phyloP scores from a whole-genome alignment of 2,888 invertebrate species.

The Taenaris catops region DNA sequence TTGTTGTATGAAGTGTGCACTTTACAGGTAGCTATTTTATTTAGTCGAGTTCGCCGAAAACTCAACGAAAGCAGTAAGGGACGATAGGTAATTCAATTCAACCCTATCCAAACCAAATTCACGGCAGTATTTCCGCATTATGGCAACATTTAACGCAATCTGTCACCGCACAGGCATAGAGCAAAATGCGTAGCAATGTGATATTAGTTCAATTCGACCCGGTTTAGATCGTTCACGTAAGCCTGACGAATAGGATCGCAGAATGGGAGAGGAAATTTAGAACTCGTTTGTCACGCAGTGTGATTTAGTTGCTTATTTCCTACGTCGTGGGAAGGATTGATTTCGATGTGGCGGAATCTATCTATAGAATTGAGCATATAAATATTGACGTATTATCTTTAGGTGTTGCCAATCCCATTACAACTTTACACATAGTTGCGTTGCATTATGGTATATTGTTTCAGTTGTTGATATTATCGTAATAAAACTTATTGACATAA shows the following conservation, averaged over 20 bases:
- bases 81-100: conserved; percentile 2
- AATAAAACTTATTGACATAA: too few relatives aligned
- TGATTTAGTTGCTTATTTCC: conserved; percentile 24
- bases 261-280: conserved; percentile 30
- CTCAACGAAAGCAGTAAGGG: not conserved
- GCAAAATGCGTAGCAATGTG: conserved; percentile 17
- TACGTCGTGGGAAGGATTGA: conserved; percentile 8
- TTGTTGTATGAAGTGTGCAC: too few relatives aligned
- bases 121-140: conserved; percentile 6
- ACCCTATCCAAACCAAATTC: conserved; percentile 2
- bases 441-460: too few relatives aligned
- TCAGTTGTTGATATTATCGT: too few relatives aligned
- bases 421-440: too few relatives aligned
- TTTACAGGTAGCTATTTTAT: not conserved
- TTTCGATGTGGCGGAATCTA: conserved; percentile 11
- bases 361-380: conserved; percentile 1
- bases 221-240: conserved; percentile 32
- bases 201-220: conserved; percentile 25
- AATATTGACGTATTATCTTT: too few relatives aligned
- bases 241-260: conserved; percentile 37
- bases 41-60: too few relatives aligned
- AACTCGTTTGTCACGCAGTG: conserved; percentile 33
- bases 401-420: too few relatives aligned
- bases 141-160: conserved; percentile 7
- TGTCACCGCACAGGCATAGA: conserved; percentile 9